phyloP scores from a whole-genome alignment of 2,888 invertebrate species.

The Eledone cirrhosa region DNA sequence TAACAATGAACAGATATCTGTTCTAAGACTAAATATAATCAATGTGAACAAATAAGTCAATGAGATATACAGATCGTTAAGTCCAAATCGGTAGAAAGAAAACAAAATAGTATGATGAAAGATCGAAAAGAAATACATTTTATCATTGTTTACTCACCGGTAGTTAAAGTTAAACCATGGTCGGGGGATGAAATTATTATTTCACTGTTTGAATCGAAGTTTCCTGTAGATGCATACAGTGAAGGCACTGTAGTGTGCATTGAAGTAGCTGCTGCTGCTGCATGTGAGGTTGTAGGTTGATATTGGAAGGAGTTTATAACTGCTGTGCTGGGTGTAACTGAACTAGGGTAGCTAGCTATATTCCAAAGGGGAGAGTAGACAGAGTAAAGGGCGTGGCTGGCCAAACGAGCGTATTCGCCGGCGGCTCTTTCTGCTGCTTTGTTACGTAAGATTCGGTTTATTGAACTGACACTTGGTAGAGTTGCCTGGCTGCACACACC shows the following conservation, averaged over 20 bases:
- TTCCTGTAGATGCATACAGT: not conserved
- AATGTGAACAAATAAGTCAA: no score
- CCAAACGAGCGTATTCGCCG: slow-evolving; percentile 83
- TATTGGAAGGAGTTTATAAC: not conserved
- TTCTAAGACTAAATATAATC: no score
- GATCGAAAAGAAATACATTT: no score
- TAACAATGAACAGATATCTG: no score
- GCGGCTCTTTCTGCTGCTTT: slow-evolving; percentile 95
- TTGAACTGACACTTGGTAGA: slow-evolving; percentile 95
- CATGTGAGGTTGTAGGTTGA: not conserved
- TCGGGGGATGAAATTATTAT: not conserved
- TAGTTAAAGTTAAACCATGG: no score
- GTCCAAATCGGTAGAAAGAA: no score
- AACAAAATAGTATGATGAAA: no score
- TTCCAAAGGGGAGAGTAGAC: slow-evolving; percentile 30
- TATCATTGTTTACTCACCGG: no score
- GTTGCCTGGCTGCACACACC: slow-evolving; percentile 92
- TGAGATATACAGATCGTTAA: no score
- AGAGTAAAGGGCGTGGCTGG: slow-evolving; percentile 43
- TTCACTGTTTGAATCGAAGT: not conserved
- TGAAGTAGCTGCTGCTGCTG: slow-evolving; percentile 34
- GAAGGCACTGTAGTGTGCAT: slow-evolving; percentile 40
- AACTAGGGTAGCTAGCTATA: not conserved
- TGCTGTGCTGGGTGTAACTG: not conserved
- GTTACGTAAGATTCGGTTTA: slow-evolving; percentile 94